These are phyloP conservation scores for Sceloporus undulatus DNA, from an alignment of 2,113 vertebrate species.

Conservation along the genomic window DNA sequence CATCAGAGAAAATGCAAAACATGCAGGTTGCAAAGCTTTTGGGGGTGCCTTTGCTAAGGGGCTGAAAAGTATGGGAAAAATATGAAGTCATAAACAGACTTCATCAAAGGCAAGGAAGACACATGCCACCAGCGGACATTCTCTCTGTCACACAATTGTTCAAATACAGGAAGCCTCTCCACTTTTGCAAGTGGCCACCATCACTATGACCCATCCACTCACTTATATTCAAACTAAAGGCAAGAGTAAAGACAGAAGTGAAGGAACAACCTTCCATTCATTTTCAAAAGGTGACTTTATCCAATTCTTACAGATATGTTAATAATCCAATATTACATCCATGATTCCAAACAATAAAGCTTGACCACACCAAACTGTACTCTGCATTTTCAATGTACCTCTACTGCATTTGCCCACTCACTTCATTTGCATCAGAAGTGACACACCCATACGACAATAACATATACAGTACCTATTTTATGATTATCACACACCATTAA, in stretches of 20 bases:
- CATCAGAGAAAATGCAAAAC: neutral
- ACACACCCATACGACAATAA: conserved; percentile 9
- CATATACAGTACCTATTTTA: conserved; percentile 4
- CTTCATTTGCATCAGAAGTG: neutral
- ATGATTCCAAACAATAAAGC: neutral
- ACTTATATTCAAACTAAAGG: neutral
- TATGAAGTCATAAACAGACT: neutral
- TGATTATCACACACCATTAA: conserved; percentile 2
- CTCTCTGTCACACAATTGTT: no score
- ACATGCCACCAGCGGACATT: no score
- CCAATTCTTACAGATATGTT: neutral
- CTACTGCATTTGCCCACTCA: neutral
- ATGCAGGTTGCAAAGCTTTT: neutral
- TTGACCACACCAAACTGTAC: neutral
- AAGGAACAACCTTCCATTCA: neutral
- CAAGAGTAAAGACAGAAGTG: neutral
- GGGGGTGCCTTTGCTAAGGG: neutral
- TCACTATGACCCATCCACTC: neutral
- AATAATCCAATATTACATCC: neutral
- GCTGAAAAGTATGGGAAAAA: neutral
- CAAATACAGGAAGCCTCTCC: no score
- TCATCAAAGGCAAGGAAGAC: neutral
- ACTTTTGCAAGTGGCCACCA: no score
- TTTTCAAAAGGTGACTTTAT: neutral
- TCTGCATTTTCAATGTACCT: neutral